phyloP scores from a whole-genome alignment of 2,113 vertebrate species.

The Clarias magur region DNA sequence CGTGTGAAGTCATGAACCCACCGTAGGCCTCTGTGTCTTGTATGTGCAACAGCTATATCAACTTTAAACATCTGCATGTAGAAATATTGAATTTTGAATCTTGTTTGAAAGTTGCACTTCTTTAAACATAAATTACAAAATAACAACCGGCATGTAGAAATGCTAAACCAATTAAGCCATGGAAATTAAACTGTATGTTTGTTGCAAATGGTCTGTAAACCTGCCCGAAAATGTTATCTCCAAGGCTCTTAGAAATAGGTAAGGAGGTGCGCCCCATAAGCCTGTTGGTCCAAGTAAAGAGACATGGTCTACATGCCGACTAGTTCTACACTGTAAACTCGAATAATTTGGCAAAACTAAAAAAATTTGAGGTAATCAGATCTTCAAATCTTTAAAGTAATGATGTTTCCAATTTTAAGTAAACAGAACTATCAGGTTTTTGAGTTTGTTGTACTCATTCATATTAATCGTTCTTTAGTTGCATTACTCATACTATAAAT shows the following conservation, averaged over 20 bases:
- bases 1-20: constrained; percentile 52
- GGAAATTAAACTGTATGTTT: neutral
- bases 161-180: neutral
- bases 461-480: no score
- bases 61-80: neutral
- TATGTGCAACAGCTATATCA: neutral
- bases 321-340: no score
- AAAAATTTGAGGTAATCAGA: no score
- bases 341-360: no score
- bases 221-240: neutral
- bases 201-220: neutral
- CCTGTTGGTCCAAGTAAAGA: neutral
- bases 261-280: neutral
- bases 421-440: no score
- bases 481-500: no score
- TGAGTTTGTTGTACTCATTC: no score
- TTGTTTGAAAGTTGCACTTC: neutral
- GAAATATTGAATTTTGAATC: no score
- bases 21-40: constrained; percentile 56
- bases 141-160: neutral
- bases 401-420: no score
- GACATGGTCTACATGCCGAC: neutral
- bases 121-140: neutral
- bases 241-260: neutral
- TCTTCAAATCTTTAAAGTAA: no score